These are phyloP conservation scores for Dasypolia templi DNA, from an alignment of 2,888 invertebrate genomes.

Conservation along the genomic window DNA sequence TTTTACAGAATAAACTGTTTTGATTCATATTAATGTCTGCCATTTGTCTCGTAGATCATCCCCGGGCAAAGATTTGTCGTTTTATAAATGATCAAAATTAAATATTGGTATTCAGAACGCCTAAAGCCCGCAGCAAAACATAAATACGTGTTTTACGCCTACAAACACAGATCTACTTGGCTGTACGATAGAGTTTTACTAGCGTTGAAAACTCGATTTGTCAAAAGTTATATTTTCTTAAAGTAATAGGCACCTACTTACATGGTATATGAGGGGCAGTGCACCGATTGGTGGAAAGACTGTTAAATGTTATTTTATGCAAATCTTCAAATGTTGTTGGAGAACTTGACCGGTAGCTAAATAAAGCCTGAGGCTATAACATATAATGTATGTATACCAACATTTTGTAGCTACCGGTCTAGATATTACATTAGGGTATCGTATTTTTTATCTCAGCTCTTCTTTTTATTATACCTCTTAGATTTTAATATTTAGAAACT, in stretches of 20 bases:
- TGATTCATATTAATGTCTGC: conserved; percentile 85
- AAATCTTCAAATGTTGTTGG: conserved; percentile 46
- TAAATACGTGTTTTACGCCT: conserved; percentile 16
- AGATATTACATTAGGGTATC: conserved; percentile 48
- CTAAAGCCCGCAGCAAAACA: conserved; percentile 12
- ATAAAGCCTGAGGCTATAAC: conserved; percentile 64
- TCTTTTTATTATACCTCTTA: conserved; percentile 42
- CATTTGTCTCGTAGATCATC: conserved; percentile 80
- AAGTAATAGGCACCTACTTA: conserved; percentile 7
- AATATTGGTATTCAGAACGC: conserved; percentile 20
- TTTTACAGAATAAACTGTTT: conserved; percentile 90
- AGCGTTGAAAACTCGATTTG: conserved; percentile 25
- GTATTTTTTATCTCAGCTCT: conserved; percentile 42
- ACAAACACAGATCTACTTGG: conserved; percentile 11
- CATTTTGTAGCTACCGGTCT: conserved; percentile 58
- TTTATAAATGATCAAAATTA: conserved; percentile 54
- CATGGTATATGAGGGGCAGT: conserved; percentile 22
- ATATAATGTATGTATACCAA: conserved; percentile 50
- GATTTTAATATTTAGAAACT: conserved; percentile 44
- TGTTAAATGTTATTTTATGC: conserved; percentile 55
- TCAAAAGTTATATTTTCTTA: conserved; percentile 16
- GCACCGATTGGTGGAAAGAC: conserved; percentile 47
- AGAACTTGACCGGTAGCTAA: conserved; percentile 57
- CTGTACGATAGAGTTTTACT: not conserved
- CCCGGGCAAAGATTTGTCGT: conserved; percentile 60